Evolutionary conservation across 2,113 vertebrate genomes (phyloP), one percentile per base, ranked within the genome.

Genomic region (Hipposideros armiger): DNA sequence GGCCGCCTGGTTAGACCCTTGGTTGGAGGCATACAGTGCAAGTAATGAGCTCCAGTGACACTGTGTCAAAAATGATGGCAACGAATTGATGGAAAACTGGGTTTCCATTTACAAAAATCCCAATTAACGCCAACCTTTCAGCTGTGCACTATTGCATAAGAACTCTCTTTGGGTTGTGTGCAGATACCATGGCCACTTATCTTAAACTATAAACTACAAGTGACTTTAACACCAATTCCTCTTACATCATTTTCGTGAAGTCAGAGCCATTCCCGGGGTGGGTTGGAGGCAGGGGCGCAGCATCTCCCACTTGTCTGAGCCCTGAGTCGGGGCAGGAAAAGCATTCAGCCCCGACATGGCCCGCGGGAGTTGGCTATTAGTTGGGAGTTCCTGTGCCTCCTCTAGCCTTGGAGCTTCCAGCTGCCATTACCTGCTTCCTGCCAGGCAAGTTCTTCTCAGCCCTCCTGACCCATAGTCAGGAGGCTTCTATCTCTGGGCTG

Each of bases 211-310:
- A 24, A 24, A 78, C 26, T 9, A 0, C 73, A 30, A 32, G 17
- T 17, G 90, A 28, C 47, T 62, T 72, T n/a, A 30, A 30, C 45
- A 32, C 54, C 60, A 28, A 0, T 66, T 58, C 4, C 20, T 50
- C 26, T 22, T 40, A 26, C 30, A 1, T 3, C n/a, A 30, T 56
- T 13, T 84, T 67, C 22, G 5, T 50, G 20, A 32, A 17, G 28
- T 36, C 64, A 62, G 82, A 72, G 67, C 52, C 1, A 11, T 15
- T 36, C n/a, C 11, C 0, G 1, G 54, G 50, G 45, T 0, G 0
- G 19, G 32, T 13, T 50, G 83, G 28, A 62, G 56, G 67, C 20
- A 11, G 52, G 5, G 42, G 3, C 16, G 17, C 42, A 1, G 17
- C 42, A 1, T 15, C 69, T 45, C 28, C 42, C 47, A 5, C 26